These are phyloP conservation scores for Montipora cactus DNA, from an alignment of 64 coral and sea anemone species.

Conservation along the genomic window DNA sequence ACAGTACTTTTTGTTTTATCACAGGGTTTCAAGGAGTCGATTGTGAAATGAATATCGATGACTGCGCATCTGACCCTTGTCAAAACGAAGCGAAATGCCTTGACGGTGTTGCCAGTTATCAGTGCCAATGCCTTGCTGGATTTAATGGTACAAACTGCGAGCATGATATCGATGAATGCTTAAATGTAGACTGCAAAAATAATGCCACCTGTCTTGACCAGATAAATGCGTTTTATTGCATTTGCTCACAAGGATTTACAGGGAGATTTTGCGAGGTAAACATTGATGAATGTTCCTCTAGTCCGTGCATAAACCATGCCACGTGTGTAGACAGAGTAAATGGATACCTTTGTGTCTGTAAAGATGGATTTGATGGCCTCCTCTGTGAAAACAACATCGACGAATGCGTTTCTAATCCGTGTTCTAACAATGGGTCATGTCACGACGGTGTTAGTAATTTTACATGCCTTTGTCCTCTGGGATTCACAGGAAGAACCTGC, in stretches of 20 bases:
- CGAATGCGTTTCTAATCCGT: constrained; percentile 47
- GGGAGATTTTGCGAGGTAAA: neutral
- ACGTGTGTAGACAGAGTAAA: neutral
- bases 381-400: constrained; percentile 43
- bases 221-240: constrained; percentile 16
- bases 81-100: constrained; percentile 25
- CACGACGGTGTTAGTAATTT: constrained; percentile 7
- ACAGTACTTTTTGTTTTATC: neutral
- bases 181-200: constrained; percentile 5
- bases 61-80: constrained; percentile 31
- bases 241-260: neutral
- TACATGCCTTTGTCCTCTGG: constrained; percentile 6
- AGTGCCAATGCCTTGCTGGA: constrained; percentile 22
- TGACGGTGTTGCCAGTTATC: constrained; percentile 31
- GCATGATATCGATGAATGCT: constrained; percentile 15
- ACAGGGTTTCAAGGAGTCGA: constrained; percentile 9
- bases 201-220: constrained; percentile 12
- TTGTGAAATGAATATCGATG: constrained; percentile 26
- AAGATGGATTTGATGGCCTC: constrained; percentile 6
- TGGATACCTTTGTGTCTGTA: neutral
- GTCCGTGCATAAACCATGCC: constrained; percentile 21
- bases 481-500: constrained; percentile 45
- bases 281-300: constrained; percentile 13
- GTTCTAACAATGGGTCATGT: constrained; percentile 36
- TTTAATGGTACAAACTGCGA: constrained; percentile 61